phyloP scores from a whole-genome alignment of 1,140 invertebrate genomes.

The Drosophila auraria region DNA sequence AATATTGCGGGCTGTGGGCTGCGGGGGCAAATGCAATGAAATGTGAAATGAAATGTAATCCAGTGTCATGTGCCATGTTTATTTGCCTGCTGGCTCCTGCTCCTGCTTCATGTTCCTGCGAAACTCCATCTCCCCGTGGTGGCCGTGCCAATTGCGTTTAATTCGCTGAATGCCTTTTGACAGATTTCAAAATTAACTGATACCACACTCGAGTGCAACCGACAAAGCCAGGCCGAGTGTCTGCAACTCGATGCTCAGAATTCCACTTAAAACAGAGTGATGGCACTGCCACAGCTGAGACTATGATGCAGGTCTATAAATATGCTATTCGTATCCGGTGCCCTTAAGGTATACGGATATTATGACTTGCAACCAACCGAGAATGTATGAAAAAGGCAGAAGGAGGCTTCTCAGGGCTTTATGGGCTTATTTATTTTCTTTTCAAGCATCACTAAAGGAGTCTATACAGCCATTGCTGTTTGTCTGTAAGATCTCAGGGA shows the following conservation, averaged over 20 bases:
- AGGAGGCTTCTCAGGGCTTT: too few species aligned
- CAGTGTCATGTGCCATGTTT: slow-evolving; percentile 77
- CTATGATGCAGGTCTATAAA: slow-evolving; percentile 2
- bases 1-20: slow-evolving; percentile 12
- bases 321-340: too few species aligned
- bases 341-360: not conserved
- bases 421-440: not conserved
- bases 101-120: not conserved
- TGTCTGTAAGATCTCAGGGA: too few species aligned
- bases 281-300: not conserved
- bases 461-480: not conserved
- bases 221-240: slow-evolving; percentile 44
- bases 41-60: slow-evolving; percentile 82
- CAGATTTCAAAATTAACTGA: slow-evolving; percentile 83
- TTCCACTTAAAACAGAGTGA: slow-evolving; percentile 7
- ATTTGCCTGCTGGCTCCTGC: slow-evolving; percentile 61
- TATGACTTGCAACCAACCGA: not conserved
- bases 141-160: slow-evolving; percentile 76
- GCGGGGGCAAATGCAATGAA: slow-evolving; percentile 56
- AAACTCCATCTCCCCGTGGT: slow-evolving; percentile 2
- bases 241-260: slow-evolving; percentile 11
- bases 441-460: not conserved
- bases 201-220: slow-evolving; percentile 69
- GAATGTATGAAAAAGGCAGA: too few species aligned
- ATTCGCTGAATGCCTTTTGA: slow-evolving; percentile 81